Percentiles rank a stretch among this genome's conserved stretches.
Evolutionary conservation across 2,113 vertebrate species (phyloP).

Genomic region (Micromys minutus): DNA sequence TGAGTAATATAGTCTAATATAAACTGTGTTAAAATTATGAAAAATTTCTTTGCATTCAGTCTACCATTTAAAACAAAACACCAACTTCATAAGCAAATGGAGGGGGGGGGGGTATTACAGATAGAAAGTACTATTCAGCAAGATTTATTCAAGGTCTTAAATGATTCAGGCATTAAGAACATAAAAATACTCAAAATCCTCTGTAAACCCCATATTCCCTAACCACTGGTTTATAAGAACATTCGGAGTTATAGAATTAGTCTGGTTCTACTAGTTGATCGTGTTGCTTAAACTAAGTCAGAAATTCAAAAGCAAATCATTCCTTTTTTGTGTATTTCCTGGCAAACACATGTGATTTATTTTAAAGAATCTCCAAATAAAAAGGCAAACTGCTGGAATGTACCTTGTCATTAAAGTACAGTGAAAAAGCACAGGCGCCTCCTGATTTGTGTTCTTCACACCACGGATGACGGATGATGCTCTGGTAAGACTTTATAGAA

Average conservation of each 20-base stretch:
- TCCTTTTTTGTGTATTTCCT: constrained; percentile 32
- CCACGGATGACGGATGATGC: constrained; percentile 41
- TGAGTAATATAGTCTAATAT: constrained; percentile 54
- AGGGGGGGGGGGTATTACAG: constrained; percentile 24
- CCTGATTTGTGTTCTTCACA: constrained; percentile 43
- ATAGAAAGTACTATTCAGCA: constrained; percentile 59
- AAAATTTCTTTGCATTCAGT: background rate
- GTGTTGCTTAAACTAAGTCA: constrained; percentile 72
- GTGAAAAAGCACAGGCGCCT: constrained; percentile 40
- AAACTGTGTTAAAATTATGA: constrained; percentile 48
- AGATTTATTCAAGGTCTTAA: constrained; percentile 65
- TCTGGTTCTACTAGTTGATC: constrained; percentile 64
- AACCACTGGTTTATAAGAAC: constrained; percentile 72
- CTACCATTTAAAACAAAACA: constrained; percentile 15
- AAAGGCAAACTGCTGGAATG: constrained; percentile 65
- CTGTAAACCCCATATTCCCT: constrained; percentile 69
- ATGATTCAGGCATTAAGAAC: constrained; percentile 66
- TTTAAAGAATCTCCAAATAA: constrained; percentile 59
- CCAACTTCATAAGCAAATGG: constrained; percentile 53
- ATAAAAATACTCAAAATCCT: constrained; percentile 66
- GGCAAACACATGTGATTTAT: constrained; percentile 63
- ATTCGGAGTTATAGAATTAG: constrained; percentile 69
- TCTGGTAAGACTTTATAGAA: constrained; percentile 60
- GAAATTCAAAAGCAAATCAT: constrained; percentile 55
- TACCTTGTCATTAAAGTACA: constrained; percentile 72